Evolutionary conservation across 2,113 vertebrate genomes (phyloP), one percentile per base, ranked within the genome.

Genomic region (Empidonax alnorum): DNA sequence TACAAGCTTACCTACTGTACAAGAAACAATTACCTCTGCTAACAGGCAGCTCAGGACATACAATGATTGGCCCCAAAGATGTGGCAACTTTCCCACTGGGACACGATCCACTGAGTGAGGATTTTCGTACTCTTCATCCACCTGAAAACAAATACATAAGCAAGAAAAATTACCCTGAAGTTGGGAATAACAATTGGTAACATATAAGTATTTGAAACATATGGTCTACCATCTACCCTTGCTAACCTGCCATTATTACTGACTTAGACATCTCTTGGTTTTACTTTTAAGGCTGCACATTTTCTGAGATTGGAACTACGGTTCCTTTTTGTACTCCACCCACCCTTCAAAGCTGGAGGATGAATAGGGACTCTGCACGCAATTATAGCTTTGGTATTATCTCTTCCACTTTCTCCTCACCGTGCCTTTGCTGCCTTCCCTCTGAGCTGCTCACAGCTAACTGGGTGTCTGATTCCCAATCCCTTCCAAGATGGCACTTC

Each of bases 41-140:
- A 99, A 95, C 6, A 99, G 98, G 56, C 97, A 98, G 93, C 99
- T 97, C 72, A 99, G 95, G 78, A 99, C 98, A 93, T 99, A 99
- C n/a, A 99, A 96, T 1, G 99, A 99, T 33, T 99, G 99, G 53
- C 99, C 99, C 99, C 99, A 99, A 97, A 99, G 98, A 97, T 99
- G 99, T 21, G 99, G 99, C 42, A 99, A 89, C 96, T 99, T 99
- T 31, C 99, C 99, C 89, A 98, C 52, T 33, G 98, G 98, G 71
- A 98, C 81, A 92, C 99, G 98, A 95, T 99, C 99, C 97, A 99
- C 99, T 0, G 98, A 98, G 95, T 99, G 99, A 76, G 99, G 99
- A 76, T 98, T 99, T 81, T 97, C 97, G 96, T 99, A 99, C 86
- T 99, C 99, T 84, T 99, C 99, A 13, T 99, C 99, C 49, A 99